These are phyloP conservation scores for Phrynocephalus forsythii DNA, from an alignment of 2,797 vertebrate genomes.

Conservation along the genomic window DNA sequence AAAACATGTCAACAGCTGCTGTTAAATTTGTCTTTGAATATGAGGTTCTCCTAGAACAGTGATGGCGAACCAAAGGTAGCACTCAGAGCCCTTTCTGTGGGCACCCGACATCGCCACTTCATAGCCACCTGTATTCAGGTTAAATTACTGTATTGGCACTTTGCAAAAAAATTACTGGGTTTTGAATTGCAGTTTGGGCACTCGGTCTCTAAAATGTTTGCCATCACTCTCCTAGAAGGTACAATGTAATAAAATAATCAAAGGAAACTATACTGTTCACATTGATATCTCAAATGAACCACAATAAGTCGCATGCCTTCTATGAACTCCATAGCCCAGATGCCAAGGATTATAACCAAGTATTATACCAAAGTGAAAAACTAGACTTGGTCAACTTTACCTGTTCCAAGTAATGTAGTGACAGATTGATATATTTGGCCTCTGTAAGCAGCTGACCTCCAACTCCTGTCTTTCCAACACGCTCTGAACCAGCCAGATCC, in stretches of 20 bases:
- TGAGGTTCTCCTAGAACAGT: neutral
- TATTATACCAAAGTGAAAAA: neutral
- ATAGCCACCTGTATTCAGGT: too few relatives aligned
- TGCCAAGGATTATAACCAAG: neutral
- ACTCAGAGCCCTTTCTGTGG: too few relatives aligned
- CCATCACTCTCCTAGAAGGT: neutral
- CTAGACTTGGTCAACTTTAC: slow-evolving; percentile 70
- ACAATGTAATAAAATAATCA: neutral
- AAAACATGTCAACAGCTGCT: neutral
- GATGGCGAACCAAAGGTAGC: too few relatives aligned
- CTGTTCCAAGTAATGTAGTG: slow-evolving; percentile 95
- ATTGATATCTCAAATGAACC: neutral
- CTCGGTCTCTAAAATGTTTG: too few relatives aligned
- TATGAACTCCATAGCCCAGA: neutral
- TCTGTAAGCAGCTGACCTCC: slow-evolving; percentile 91
- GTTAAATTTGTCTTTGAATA: neutral
- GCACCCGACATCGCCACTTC: too few relatives aligned
- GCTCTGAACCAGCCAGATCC: slow-evolving; percentile 95
- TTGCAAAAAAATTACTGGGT: too few relatives aligned
- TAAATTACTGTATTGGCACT: too few relatives aligned
- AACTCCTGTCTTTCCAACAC: slow-evolving; percentile 91
- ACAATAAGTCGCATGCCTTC: neutral
- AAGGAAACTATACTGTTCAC: neutral
- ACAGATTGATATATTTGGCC: slow-evolving; percentile 97
- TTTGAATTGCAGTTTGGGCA: too few relatives aligned